Base-by-base conservation (phyloP, 2,113 vertebrate genomes). In the Ceuthmochares aereus region DNA sequence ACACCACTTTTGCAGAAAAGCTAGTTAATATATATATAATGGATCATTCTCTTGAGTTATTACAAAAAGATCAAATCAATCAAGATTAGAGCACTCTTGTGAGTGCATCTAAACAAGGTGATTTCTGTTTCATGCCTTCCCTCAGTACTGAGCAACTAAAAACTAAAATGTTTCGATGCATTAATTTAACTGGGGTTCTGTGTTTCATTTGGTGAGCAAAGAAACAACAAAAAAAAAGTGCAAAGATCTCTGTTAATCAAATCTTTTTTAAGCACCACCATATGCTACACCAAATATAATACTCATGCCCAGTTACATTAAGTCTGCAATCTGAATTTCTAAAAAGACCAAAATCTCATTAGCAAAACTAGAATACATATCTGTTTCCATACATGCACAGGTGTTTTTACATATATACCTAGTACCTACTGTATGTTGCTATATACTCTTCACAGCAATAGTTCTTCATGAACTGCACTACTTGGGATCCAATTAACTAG, bases 91-190 rank as follows among this genome's bases (percentile, higher is more conserved):
- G 10, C 4, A 58, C 15, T 56, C 7, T 3, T 13, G 25, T 5
- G 5, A 29, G 11, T 8, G 3, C 0, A 0, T 72, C 19, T 43
- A 55, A 83, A 7, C 3, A 21, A 73, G 14, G 1, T 68, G 22
- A 85, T 85, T 56, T 75, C 9, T 29, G 22, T 37, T 63, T 40
- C 60, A 21, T 52, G 47, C 32, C 12, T 86, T 64, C 29, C 12
- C 5, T n/a, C 73, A 34, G 12, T 51, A 72, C 25, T 55, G 16
- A 45, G 21, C 18, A 84, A 73, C 14, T 51, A 29, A 26, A 84
- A 87, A 64, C 84, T 93, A 90, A 72, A 70, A 70, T 88, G 45
- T 87, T 95, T 89, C 59, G 12, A 88, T 40, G 64, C 3, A 4
- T 32, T 63, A 69, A 69, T 81, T 84, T 74, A 72, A 79, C 58